Conservation (phyloP, 2,888 invertebrate genomes). For the Dryomyza anilis region DNA sequence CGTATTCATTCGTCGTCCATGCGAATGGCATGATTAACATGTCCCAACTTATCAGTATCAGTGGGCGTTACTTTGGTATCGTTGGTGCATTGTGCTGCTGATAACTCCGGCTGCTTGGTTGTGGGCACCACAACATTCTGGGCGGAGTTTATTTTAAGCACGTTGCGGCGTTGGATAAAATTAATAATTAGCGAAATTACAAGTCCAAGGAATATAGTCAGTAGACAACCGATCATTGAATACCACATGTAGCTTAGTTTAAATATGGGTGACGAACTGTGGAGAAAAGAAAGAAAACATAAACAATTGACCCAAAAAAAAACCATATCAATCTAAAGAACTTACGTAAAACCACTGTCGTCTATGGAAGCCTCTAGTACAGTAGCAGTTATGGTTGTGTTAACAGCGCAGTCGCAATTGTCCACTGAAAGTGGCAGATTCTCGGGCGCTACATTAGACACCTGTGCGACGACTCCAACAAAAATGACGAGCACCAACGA, state of each 20-base stretch:
- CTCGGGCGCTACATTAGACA: constrained; percentile 46
- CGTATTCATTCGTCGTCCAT: constrained; percentile 55
- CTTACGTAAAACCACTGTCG: constrained; percentile 44
- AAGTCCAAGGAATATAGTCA: constrained; percentile 76
- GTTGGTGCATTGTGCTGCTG: constrained; percentile 32
- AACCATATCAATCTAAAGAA: constrained; percentile 5
- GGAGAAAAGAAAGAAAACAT: not conserved
- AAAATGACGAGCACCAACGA: constrained; percentile 57
- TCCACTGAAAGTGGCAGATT: constrained; percentile 48
- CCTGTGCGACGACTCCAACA: constrained; percentile 58
- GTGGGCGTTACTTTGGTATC: constrained; percentile 17
- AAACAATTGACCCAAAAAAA: not conserved
- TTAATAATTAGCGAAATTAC: constrained; percentile 70
- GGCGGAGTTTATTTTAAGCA: constrained; percentile 49
- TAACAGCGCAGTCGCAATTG: constrained; percentile 54
- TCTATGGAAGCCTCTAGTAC: not conserved
- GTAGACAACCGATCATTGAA: constrained; percentile 77
- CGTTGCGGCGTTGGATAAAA: constrained; percentile 56
- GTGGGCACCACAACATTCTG: constrained; percentile 39
- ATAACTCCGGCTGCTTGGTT: constrained; percentile 36
- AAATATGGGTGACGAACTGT: constrained; percentile 66
- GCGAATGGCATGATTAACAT: constrained; percentile 55
- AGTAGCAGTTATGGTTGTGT: constrained; percentile 36
- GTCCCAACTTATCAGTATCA: constrained; percentile 40
- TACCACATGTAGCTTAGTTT: constrained; percentile 91